Base-by-base conservation (phyloP, 2,888 invertebrate genomes). In the Sphaeridia pumilis region DNA sequence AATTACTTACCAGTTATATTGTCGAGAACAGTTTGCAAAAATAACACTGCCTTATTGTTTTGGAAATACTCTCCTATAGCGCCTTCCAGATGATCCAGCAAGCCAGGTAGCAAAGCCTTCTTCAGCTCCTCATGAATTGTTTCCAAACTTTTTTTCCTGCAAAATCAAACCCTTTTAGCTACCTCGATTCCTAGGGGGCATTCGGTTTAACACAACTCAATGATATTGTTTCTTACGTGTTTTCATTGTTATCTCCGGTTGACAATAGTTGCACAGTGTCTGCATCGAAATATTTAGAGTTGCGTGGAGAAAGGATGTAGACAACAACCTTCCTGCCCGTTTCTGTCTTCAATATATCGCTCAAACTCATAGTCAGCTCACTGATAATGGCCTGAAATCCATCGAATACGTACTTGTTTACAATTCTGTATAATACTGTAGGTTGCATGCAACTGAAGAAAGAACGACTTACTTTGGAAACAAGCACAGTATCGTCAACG, bases 401-500 rank as follows among this genome's bases (percentile, higher is more conserved):
- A n/a, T n/a, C n/a, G n/a, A n/a, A n/a, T n/a, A n/a, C n/a, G n/a
- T n/a, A n/a, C n/a, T n/a, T n/a, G n/a, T n/a, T n/a, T n/a, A n/a
- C n/a, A n/a, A n/a, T n/a, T n/a, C n/a, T n/a, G n/a, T n/a, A n/a
- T n/a, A n/a, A n/a, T n/a, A n/a, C n/a, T n/a, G n/a, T n/a, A n/a
- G n/a, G n/a, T n/a, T n/a, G n/a, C n/a, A n/a, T n/a, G n/a, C n/a
- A n/a, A 44, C 27, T 35, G 22, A 41, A 28, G 38, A 4, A 45
- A 43, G 27, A 2, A 24, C 44, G 42, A n/a, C 24, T 42, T 1
- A 83, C 79, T 70, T 94, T 94, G 66, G 84, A 84, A 21, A 93
- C 77, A 0, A 94, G 75, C 50, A 87, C 86, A 0, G 94, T 95
- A 68, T 97, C 95, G 69, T 97, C 95, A 1, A 92, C 82, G 0